These are phyloP conservation scores for Panagrolaimus sp. DNA, from an alignment of 1,140 invertebrate genomes.

Conservation along the genomic window DNA sequence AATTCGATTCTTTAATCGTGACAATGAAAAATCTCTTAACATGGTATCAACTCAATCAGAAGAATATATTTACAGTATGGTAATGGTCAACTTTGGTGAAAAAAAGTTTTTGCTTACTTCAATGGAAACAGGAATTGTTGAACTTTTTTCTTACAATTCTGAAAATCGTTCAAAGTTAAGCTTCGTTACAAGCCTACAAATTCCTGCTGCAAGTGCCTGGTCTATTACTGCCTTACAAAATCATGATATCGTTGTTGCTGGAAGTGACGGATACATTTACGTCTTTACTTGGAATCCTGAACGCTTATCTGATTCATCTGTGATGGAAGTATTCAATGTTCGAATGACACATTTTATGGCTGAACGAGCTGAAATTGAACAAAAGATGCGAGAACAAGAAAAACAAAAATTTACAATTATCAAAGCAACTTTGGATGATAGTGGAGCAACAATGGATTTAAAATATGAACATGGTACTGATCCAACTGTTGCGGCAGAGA, in stretches of 20 bases:
- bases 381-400: constrained; percentile 15
- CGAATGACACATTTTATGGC: constrained; percentile 62
- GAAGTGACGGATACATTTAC: constrained; percentile 74
- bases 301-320: constrained; percentile 67
- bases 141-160: constrained; percentile 69
- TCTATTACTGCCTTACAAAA: constrained; percentile 73
- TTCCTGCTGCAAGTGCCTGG: constrained; percentile 79
- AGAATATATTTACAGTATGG: constrained; percentile 67
- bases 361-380: constrained; percentile 58
- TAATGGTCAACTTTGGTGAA: constrained; percentile 37
- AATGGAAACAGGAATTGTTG: constrained; percentile 80
- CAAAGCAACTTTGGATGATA: constrained; percentile 85
- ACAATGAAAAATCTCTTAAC: constrained; percentile 68
- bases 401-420: constrained; percentile 59
- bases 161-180: constrained; percentile 59
- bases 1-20: constrained; percentile 72
- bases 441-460: constrained; percentile 74
- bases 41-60: constrained; percentile 74
- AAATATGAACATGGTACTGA: constrained; percentile 77
- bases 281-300: constrained; percentile 73
- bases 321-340: constrained; percentile 68
- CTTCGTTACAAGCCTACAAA: constrained; percentile 72
- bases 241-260: constrained; percentile 81
- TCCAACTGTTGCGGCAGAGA: constrained; percentile 66
- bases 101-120: constrained; percentile 67